These are phyloP conservation scores for Eilema sororculum DNA, from an alignment of 2,888 invertebrate genomes.

Conservation along the genomic window DNA sequence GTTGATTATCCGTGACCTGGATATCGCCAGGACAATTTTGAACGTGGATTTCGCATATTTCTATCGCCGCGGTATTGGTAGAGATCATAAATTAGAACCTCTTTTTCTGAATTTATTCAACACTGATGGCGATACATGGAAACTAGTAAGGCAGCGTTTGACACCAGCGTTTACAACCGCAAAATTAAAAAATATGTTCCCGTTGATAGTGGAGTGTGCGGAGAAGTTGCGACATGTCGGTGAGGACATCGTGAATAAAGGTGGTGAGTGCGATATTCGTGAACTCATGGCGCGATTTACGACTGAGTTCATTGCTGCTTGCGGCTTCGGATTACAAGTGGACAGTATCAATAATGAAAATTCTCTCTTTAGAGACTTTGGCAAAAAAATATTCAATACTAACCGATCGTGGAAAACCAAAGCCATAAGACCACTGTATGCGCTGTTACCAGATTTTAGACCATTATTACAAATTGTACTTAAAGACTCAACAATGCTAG, in stretches of 20 bases:
- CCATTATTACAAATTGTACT: slow-evolving; percentile 37
- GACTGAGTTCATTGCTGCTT: slow-evolving; percentile 71
- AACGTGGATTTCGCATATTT: slow-evolving; percentile 68
- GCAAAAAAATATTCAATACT: slow-evolving; percentile 56
- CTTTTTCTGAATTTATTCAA: slow-evolving; percentile 65
- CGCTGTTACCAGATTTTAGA: slow-evolving; percentile 63
- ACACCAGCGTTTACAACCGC: slow-evolving; percentile 75
- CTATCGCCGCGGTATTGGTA: slow-evolving; percentile 63
- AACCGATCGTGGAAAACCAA: slow-evolving; percentile 42
- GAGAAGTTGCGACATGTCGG: slow-evolving; percentile 63
- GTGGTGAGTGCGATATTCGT: slow-evolving; percentile 60
- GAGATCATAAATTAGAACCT: slow-evolving; percentile 61
- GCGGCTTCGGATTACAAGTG: slow-evolving; percentile 69
- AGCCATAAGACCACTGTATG: slow-evolving; percentile 50
- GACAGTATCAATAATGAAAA: slow-evolving; percentile 65
- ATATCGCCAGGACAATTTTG: slow-evolving; percentile 63
- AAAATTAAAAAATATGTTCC: slow-evolving; percentile 76
- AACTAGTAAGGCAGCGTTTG: slow-evolving; percentile 68
- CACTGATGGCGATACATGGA: slow-evolving; percentile 73
- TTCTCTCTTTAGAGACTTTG: slow-evolving; percentile 62
- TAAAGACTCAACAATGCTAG: slow-evolving; percentile 39
- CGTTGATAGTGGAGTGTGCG: slow-evolving; percentile 70
- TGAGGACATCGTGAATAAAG: slow-evolving; percentile 56
- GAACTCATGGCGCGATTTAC: slow-evolving; percentile 72
- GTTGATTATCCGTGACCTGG: slow-evolving; percentile 68